Percentiles rank a stretch among this genome's conserved stretches.
Evolutionary conservation across 2,888 invertebrate species (phyloP).

Genomic region (Papilio protenor): DNA sequence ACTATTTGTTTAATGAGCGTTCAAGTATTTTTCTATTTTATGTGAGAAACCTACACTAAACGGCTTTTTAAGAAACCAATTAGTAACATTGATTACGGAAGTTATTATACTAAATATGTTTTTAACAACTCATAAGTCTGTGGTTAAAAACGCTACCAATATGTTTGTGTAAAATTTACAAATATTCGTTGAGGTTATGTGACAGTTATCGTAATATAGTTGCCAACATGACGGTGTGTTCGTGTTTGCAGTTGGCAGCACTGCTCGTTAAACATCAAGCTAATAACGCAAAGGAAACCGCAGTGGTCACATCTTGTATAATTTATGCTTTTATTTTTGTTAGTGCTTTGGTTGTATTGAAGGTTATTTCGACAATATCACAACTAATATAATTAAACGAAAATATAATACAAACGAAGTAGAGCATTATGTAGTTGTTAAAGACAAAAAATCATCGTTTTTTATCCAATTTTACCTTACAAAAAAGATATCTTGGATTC

Average conservation of each 20-base stretch:
- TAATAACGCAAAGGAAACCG: slow-evolving; percentile 26
- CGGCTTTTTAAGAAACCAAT: too few relatives aligned
- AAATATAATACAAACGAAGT: too few relatives aligned
- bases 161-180: background rate
- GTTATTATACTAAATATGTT: too few relatives aligned
- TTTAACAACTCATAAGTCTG: background rate
- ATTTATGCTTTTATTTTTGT: background rate
- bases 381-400: too few relatives aligned
- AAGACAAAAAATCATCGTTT: background rate
- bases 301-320: background rate
- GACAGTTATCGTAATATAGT: slow-evolving; percentile 6
- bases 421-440: too few relatives aligned
- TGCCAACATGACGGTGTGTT: background rate
- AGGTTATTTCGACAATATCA: too few relatives aligned
- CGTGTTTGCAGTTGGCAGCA: slow-evolving; percentile 11
- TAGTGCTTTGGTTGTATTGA: background rate
- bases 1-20: too few relatives aligned
- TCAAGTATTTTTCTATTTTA: too few relatives aligned
- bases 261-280: slow-evolving; percentile 9
- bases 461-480: background rate
- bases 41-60: background rate
- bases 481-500: background rate
- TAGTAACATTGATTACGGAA: background rate
- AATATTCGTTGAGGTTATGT: background rate
- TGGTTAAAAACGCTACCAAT: background rate